Base-by-base conservation (phyloP, 2,888 invertebrate species). In the Nomada fabriciana region DNA sequence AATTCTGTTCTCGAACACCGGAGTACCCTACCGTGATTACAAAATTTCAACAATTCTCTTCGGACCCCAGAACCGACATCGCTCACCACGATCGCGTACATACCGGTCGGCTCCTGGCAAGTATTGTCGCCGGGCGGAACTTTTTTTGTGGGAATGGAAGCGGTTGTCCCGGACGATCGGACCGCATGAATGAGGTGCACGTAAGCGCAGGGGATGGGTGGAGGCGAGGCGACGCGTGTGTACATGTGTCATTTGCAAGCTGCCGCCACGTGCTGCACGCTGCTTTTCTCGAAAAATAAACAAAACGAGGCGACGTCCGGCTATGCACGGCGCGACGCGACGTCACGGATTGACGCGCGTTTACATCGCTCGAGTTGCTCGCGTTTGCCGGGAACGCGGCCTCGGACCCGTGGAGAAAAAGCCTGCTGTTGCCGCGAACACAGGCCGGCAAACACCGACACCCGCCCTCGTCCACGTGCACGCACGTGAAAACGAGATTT, bases 271-370 rank as follows among this genome's bases (percentile, higher is more conserved):
- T 82, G 82, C 81, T 67, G 65, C 69, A 10, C 68, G 29, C 42
- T 65, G 80, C 80, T 81, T 81, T 82, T 70, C 82, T 71, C 81
- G 81, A 75, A 82, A 82, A 82, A 82, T 80, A 82, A 82, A 82
- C 75, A 75, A 75, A 80, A 65, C 67, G 70, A 65, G 64, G 29
- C 71, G 76, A 42, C 68, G 69, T 43, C 63, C 53, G 53, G 36
- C 53, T 55, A 36, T 13, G 43, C 43, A 57, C 52, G 23, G 70
- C 50, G 42, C 42, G 9, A 42, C 59, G 55, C 50, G 78, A 76
- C 61, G 80, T 76, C 84, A 84, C 84, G 84, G 88, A 83, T 74
- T 76, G 83, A 85, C 86, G 81, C 86, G 75, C 86, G 86, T 86
- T 72, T 83, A 86, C 83, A 53, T 67, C 67, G 53, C 11, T 42